These are phyloP conservation scores for Euzetes globulus DNA, from an alignment of 2,888 invertebrate species.

Conservation along the genomic window DNA sequence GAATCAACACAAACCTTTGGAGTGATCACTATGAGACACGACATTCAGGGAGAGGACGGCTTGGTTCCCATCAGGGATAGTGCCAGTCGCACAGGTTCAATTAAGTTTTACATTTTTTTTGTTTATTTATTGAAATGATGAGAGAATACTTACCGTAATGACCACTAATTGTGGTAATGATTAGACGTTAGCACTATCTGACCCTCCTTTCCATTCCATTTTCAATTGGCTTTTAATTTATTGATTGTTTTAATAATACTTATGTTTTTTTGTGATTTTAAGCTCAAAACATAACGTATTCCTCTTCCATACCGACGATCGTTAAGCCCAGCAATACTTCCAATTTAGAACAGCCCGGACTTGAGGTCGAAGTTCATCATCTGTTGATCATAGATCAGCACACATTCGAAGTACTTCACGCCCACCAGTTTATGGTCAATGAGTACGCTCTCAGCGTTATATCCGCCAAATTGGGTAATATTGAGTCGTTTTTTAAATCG, in stretches of 20 bases:
- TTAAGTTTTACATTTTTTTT: too few species aligned
- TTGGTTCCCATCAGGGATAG: conserved; percentile 23
- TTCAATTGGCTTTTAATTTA: conserved; percentile 44
- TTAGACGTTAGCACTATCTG: not conserved
- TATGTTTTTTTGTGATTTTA: conserved; percentile 46
- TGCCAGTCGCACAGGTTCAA: conserved; percentile 30
- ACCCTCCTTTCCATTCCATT: not conserved
- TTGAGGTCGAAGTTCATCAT: conserved; percentile 82
- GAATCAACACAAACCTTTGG: conserved; percentile 89
- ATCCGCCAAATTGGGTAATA: conserved; percentile 70
- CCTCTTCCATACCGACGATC: conserved; percentile 54
- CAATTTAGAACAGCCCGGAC: conserved; percentile 55
- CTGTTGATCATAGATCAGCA: conserved; percentile 88
- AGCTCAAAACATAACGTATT: conserved; percentile 56
- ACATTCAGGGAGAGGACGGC: conserved; percentile 55
- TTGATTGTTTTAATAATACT: not conserved
- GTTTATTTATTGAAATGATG: not conserved
- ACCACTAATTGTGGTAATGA: not conserved
- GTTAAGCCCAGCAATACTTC: conserved; percentile 46
- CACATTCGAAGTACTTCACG: conserved; percentile 92
- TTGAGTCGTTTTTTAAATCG: not conserved
- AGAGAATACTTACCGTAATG: not conserved
- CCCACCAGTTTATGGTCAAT: conserved; percentile 80
- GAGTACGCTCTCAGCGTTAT: conserved; percentile 87
- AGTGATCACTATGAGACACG: conserved; percentile 79